These are phyloP conservation scores for Theristicus caerulescens DNA, from an alignment of 2,113 vertebrate species.

Conservation along the genomic window DNA sequence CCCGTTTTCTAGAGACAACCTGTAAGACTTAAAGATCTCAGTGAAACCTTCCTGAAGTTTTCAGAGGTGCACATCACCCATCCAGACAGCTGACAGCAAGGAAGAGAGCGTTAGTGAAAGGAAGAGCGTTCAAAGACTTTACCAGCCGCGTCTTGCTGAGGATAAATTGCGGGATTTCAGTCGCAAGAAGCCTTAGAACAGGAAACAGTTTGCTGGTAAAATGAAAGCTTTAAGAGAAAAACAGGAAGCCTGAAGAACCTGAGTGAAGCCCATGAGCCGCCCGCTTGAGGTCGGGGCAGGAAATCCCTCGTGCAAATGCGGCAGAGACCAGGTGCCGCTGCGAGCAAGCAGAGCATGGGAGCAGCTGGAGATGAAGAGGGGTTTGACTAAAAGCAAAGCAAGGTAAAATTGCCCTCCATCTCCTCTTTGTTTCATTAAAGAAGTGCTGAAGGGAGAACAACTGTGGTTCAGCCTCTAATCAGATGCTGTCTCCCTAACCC, in stretches of 20 bases:
- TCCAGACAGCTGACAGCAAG: background rate
- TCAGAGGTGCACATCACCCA: background rate
- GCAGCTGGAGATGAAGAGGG: background rate
- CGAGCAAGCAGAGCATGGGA: rapidly evolving
- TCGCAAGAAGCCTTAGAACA: rapidly evolving
- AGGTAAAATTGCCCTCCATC: rapidly evolving
- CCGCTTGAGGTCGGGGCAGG: background rate
- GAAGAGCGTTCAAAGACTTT: background rate
- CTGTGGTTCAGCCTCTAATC: too few relatives aligned
- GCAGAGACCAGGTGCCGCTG: background rate
- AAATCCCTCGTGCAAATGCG: background rate
- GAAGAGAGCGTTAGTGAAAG: background rate
- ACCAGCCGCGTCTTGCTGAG: background rate
- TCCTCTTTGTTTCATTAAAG: background rate
- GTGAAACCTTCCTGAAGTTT: background rate
- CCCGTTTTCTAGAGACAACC: background rate
- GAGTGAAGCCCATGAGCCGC: background rate
- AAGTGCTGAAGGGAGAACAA: background rate
- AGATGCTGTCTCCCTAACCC: background rate
- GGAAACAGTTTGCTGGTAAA: background rate
- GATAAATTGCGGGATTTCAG: background rate
- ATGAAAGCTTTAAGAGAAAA: background rate
- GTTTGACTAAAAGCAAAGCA: background rate
- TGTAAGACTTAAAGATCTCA: background rate
- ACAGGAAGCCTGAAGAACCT: conserved; percentile 40